Base-by-base conservation (phyloP, 1,140 invertebrate species). In the Orchestia grillus region DNA sequence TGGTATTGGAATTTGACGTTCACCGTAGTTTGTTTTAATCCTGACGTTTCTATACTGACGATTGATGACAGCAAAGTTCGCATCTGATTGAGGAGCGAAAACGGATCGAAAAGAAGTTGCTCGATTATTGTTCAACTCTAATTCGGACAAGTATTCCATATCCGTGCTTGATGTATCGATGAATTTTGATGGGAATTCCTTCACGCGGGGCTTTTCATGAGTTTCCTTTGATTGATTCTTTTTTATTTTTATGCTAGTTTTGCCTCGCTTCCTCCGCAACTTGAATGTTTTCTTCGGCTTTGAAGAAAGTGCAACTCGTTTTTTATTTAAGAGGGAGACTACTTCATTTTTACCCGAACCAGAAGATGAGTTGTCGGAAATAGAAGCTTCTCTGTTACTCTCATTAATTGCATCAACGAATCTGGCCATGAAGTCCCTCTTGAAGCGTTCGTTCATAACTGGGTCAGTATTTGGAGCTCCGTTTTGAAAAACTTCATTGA, bases 401-500 rank as follows among this genome's bases (percentile, higher is more conserved):
- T 94, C 92, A 47, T 0, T 94, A 11, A 94, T 94, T n/a, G 92
- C 92, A n/a, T 94, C 92, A 94, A 19, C 43, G 36, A 94, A 94
- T 44, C 92, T 42, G 44, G 41, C 40, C 92, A 94, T 94, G 44
- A 94, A 94, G 44, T 94, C 92, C 40, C 44, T 94, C 36, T 94
- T 94, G 92, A 94, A 94, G 8, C 44, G 15, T n/a, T 44, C 92
- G 44, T 94, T 94, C 92, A 94, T 94, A 8, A 94, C 44, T 94
- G 92, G 92, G 44, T 94, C 92, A 45, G 92, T 94, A 47, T 94
- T 94, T 6, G 92, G 92, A 16, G 92, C 92, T 8, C 92, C 92
- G 92, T 94, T 94, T 16, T 47, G 43, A 94, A 94, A 77, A 88
- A 95, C 95, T 77, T 95, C 95, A 95, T 77, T 77, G n/a, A 95